phyloP scores from a whole-genome alignment of 2,113 vertebrate genomes.

The Antechinus stuartii region DNA sequence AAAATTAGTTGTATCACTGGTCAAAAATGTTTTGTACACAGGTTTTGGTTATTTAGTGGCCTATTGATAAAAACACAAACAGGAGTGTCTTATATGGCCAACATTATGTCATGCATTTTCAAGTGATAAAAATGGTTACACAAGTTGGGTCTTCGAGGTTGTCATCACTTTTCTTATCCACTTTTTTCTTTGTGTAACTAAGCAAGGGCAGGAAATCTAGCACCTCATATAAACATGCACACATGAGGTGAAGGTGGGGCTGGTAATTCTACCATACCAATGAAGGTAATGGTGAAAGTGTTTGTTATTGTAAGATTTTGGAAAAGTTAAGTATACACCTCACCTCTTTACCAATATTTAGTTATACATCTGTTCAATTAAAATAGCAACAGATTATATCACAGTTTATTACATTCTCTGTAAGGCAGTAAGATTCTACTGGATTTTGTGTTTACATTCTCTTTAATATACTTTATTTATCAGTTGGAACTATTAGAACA shows the following conservation, averaged over 20 bases:
- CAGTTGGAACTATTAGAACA: conserved; percentile 64
- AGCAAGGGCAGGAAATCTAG: conserved; percentile 33
- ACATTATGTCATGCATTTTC: conserved; percentile 29
- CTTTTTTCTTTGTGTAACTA: conserved; percentile 34
- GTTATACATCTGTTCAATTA: background rate
- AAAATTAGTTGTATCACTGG: conserved; percentile 23
- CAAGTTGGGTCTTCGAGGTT: conserved; percentile 5
- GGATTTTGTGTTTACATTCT: conserved; percentile 44
- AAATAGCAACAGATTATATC: conserved; percentile 15
- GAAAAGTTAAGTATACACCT: background rate
- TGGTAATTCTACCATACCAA: conserved; percentile 36
- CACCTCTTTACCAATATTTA: background rate
- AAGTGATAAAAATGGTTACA: conserved; percentile 18
- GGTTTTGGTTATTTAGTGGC: conserved; percentile 28
- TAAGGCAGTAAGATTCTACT: conserved; percentile 9
- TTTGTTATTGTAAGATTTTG: background rate
- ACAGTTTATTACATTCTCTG: conserved; percentile 28
- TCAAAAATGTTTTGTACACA: conserved; percentile 23
- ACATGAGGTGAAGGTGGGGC: conserved; percentile 13
- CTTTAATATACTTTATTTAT: conserved; percentile 51
- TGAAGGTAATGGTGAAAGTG: background rate
- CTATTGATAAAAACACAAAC: conserved; percentile 49
- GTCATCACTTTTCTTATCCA: conserved; percentile 22
- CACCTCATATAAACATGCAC: background rate
- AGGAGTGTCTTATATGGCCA: background rate